A percentile compares a stretch with the other conserved stretches of the same genome.
Conservation (phyloP, 1,140 invertebrate genomes). For the Drosophila tristis region DNA sequence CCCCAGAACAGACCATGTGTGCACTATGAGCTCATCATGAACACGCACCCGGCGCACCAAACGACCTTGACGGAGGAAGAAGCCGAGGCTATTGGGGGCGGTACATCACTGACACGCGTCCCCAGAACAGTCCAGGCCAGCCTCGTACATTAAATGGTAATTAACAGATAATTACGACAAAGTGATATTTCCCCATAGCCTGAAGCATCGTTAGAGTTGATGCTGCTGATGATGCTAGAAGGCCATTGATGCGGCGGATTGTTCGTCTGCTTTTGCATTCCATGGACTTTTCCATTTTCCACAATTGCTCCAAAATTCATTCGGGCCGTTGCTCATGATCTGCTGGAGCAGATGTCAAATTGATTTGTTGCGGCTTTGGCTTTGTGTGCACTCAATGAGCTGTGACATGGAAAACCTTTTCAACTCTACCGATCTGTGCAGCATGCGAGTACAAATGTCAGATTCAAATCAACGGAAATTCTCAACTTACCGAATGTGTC, state of each 20-base stretch:
- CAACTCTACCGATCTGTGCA: conserved; percentile 54
- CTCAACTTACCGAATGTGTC: conserved; percentile 43
- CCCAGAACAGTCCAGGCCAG: conserved; percentile 11
- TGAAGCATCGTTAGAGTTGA: conserved; percentile 8
- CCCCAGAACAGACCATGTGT: conserved; percentile 33
- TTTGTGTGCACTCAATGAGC: conserved; percentile 57
- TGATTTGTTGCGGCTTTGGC: conserved; percentile 64
- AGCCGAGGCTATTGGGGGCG: conserved; percentile 18
- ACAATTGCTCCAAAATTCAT: conserved; percentile 29
- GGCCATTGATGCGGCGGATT: conserved; percentile 10
- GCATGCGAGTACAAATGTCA: conserved; percentile 41
- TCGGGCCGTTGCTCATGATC: conserved; percentile 39
- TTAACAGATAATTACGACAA: conserved; percentile 65
- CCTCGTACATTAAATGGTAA: conserved; percentile 66
- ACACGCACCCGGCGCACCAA: conserved; percentile 57
- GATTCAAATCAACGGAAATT: conserved; percentile 54
- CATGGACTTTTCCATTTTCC: conserved; percentile 8
- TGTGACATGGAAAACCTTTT: conserved; percentile 71
- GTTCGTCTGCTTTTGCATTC: conserved; percentile 27
- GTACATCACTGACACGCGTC: conserved; percentile 25
- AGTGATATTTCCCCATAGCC: conserved; percentile 29
- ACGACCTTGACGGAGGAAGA: conserved; percentile 59
- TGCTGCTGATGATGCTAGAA: conserved; percentile 14
- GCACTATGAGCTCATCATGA: conserved; percentile 64
- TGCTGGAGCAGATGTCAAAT: conserved; percentile 67